Conservation (phyloP, 2,797 vertebrate species). For the Dallia pectoralis region DNA sequence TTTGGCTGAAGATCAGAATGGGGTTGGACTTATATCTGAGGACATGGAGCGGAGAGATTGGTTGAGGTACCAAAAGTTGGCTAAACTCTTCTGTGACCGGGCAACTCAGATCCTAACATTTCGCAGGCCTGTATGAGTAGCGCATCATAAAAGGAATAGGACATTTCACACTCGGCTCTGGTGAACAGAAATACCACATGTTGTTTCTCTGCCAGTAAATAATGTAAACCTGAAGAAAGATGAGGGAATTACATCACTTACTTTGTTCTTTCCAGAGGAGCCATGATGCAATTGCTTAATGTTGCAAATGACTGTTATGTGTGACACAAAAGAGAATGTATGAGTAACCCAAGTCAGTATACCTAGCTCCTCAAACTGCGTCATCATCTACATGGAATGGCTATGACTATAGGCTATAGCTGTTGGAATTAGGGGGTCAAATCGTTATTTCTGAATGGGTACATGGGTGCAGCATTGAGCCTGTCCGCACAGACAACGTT, state of each 20-base stretch:
- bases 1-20: constrained; percentile 13
- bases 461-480: neutral
- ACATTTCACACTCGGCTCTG: neutral
- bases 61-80: neutral
- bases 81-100: neutral
- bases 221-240: neutral
- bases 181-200: neutral
- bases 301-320: neutral
- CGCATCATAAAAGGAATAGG: neutral
- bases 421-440: neutral
- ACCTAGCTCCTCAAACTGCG: neutral
- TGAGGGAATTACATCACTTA: neutral
- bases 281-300: neutral
- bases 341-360: neutral
- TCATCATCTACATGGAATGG: neutral
- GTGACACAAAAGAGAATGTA: neutral
- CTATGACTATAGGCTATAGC: neutral
- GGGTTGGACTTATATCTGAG: constrained; percentile 13
- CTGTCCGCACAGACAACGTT: neutral
- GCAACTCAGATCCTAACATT: neutral
- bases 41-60: constrained; percentile 1
- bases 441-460: neutral
- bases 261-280: neutral
- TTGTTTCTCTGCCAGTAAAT: neutral
- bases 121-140: neutral